Evolutionary conservation across 2,888 invertebrate species (phyloP).

Genomic region (Drosophila kuntzei): DNA sequence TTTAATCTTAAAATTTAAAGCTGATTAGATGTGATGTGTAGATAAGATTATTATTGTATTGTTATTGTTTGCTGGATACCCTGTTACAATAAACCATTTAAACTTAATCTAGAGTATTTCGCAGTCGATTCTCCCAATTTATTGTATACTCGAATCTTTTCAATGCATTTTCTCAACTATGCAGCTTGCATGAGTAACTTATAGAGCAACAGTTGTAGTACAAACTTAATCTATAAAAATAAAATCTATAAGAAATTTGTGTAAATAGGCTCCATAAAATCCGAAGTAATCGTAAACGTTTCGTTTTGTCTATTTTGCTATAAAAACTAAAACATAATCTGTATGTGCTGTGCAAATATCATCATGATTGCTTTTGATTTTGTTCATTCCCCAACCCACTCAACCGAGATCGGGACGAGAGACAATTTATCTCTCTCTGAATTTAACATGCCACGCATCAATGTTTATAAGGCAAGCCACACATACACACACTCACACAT

Average conservation of each 20-base stretch:
- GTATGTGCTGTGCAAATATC: conserved; percentile 63
- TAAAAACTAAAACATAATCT: conserved; percentile 53
- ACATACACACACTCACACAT: conserved; percentile 19
- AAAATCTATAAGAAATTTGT: conserved; percentile 1
- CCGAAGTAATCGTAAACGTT: conserved; percentile 33
- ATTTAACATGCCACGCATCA: conserved; percentile 71
- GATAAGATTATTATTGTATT: conserved; percentile 15
- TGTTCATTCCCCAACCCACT: conserved; percentile 39
- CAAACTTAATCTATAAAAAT: not conserved
- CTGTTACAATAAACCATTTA: not conserved
- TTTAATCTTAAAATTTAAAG: not conserved
- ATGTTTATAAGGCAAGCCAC: conserved; percentile 57
- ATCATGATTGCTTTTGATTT: conserved; percentile 74
- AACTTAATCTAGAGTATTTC: too few relatives aligned
- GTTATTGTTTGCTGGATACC: too few relatives aligned
- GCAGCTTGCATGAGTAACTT: not conserved
- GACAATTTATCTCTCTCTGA: conserved; percentile 62
- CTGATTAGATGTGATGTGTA: not conserved
- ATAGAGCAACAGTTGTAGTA: not conserved
- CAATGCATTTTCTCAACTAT: not conserved
- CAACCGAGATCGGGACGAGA: conserved; percentile 10
- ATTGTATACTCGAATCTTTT: not conserved
- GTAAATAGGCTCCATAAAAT: conserved; percentile 33
- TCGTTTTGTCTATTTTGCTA: conserved; percentile 8
- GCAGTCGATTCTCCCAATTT: not conserved